Evolutionary conservation across 2,888 invertebrate genomes (phyloP).

Genomic region (Disparrhopalites patrizii): DNA sequence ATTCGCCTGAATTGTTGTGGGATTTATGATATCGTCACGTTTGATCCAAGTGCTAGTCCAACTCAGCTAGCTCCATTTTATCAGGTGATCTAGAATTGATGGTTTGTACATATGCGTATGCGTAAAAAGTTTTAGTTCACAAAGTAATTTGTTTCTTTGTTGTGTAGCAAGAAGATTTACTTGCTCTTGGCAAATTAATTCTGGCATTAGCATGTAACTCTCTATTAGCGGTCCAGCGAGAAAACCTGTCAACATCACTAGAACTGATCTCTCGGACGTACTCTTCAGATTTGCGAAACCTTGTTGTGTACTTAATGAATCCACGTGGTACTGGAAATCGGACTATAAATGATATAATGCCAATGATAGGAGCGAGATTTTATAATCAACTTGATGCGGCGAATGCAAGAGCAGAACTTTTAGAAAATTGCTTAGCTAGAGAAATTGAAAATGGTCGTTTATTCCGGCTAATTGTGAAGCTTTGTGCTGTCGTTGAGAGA

Average conservation of each 20-base stretch:
- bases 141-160: neutral
- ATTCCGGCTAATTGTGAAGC: conserved; percentile 82
- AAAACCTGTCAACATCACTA: conserved; percentile 81
- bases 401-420: conserved; percentile 78
- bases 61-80: conserved; percentile 63
- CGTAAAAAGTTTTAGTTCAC: too few relatives aligned
- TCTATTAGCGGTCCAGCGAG: conserved; percentile 76
- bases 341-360: conserved; percentile 94
- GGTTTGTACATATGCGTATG: too few relatives aligned
- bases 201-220: conserved; percentile 91
- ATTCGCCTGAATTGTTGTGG: conserved; percentile 76
- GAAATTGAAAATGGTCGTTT: conserved; percentile 94
- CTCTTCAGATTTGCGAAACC: conserved; percentile 88
- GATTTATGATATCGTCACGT: conserved; percentile 73
- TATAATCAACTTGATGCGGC: conserved; percentile 91
- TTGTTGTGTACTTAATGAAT: conserved; percentile 68
- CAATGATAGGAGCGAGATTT: conserved; percentile 97
- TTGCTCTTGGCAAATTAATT: conserved; percentile 83
- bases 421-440: conserved; percentile 84
- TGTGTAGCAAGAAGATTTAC: conserved; percentile 81
- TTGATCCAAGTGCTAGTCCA: conserved; percentile 68
- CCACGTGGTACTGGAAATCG: conserved; percentile 53
- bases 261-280: conserved; percentile 86
- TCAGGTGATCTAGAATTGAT: conserved; percentile 55
- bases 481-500: conserved; percentile 91